These are phyloP conservation scores for Ametastegia equiseti DNA, from an alignment of 2,888 invertebrate species.

Conservation along the genomic window DNA sequence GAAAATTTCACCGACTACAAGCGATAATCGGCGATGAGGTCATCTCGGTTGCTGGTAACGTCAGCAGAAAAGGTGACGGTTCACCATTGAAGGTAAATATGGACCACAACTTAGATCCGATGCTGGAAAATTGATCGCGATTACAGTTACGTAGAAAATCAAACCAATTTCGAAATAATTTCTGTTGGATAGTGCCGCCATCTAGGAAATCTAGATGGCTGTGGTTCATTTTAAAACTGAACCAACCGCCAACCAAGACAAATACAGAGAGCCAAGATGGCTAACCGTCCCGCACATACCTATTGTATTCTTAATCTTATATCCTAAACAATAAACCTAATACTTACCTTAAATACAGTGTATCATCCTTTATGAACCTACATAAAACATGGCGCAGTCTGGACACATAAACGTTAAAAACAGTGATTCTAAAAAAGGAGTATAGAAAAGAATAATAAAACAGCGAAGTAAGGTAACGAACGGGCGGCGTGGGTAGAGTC, in stretches of 20 bases:
- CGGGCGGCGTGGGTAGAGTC: not conserved
- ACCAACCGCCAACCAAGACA: not conserved
- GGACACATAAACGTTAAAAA: not conserved
- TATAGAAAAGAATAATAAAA: not conserved
- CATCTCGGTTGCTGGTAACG: too few species aligned
- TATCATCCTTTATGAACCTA: not conserved
- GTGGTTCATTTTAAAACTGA: not conserved
- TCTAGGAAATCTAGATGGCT: not conserved
- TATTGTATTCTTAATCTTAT: not conserved
- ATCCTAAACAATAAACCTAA: not conserved
- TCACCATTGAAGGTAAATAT: too few species aligned
- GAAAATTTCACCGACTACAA: too few species aligned
- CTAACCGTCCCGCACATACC: not conserved
- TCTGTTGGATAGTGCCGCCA: not conserved
- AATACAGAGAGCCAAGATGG: too few species aligned
- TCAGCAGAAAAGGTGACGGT: too few species aligned
- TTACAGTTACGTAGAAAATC: too few species aligned
- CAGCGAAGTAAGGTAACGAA: not conserved
- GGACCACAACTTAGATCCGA: too few species aligned
- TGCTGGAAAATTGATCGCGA: too few species aligned
- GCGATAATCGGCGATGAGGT: too few species aligned
- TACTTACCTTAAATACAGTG: not conserved
- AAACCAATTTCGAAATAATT: too few species aligned
- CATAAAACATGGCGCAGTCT: conserved; percentile 15
- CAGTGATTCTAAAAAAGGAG: not conserved